Evolutionary conservation across 1,140 invertebrate species (phyloP).

Genomic region (Macrosteles quadrilineatus): DNA sequence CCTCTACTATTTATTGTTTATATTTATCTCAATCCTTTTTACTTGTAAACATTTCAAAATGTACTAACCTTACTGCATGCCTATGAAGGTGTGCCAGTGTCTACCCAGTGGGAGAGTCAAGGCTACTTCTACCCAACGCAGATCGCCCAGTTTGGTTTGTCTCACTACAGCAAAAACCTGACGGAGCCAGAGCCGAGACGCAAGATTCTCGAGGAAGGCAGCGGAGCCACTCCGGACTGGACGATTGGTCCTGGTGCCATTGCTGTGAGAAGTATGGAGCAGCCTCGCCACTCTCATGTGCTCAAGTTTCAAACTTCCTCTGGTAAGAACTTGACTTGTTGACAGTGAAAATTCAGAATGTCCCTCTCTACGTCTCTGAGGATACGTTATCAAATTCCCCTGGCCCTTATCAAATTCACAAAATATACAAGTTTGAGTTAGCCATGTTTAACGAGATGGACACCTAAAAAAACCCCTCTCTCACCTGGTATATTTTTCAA

Average conservation of each 20-base stretch:
- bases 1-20: too few relatives aligned
- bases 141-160: conserved; percentile 96
- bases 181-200: conserved; percentile 74
- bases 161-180: conserved; percentile 95
- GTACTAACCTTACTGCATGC: too few relatives aligned
- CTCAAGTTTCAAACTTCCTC: conserved; percentile 70
- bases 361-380: too few relatives aligned
- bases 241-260: conserved; percentile 62
- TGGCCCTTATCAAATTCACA: too few relatives aligned
- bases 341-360: too few relatives aligned
- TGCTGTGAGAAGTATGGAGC: conserved; percentile 60
- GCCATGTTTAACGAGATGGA: too few relatives aligned
- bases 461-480: too few relatives aligned
- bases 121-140: conserved; percentile 98
- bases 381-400: too few relatives aligned
- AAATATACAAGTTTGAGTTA: too few relatives aligned
- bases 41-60: too few relatives aligned
- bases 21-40: too few relatives aligned
- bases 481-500: too few relatives aligned
- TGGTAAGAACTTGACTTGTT: conserved; percentile 28
- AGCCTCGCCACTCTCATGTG: conserved; percentile 57
- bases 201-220: conserved; percentile 72
- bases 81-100: conserved; percentile 91
- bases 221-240: conserved; percentile 66
- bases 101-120: conserved; percentile 90